Base-by-base conservation (phyloP, 1,140 invertebrate genomes). In the Macrotrachela quadricornifera region DNA sequence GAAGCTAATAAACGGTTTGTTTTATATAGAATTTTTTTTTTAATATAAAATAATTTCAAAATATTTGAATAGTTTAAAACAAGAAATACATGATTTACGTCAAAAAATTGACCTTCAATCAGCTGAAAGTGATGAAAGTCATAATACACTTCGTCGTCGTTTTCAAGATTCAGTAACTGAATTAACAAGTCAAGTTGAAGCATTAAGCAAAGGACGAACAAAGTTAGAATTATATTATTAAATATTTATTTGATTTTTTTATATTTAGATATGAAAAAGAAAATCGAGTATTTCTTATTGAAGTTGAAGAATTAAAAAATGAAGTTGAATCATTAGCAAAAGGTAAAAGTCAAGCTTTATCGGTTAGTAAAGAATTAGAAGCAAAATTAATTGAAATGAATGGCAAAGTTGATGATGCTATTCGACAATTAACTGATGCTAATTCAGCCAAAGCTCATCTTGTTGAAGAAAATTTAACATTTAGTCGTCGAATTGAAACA, bases 111-210 rank as follows among this genome's bases (percentile, higher is more conserved):
- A 54, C 1, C 15, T 44, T 30, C 13, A 14, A n/a, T 30, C 16
- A 36, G 37, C 12, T 21, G 53, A 54, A 50, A 48, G 43, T 43
- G 53, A 54, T 38, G 53, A 54, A 37, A 42, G 30, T n/a, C 21
- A n/a, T n/a, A 30, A 39, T 36, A 37, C 38, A 15, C 3, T 54
- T 12, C 48, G 45, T 30, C 38, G 53, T 14, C 46, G 17, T 38
- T 44, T 43, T 37, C 53, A 54, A 49, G 53, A 54, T 18, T 21
- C 42, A 43, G 49, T 49, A 16, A 49, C 46, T 46, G 53, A 54
- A 17, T 17, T 54, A n/a, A 47, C 53, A 6, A 40, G 30, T 21
- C 53, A 54, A 30, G 12, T 49, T 18, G 53, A 54, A 49, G 37
- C 45, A 38, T 18, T 49, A 39, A 49, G 36, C 17, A 49, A 50